Evolutionary conservation across 2,113 vertebrate genomes (phyloP).

Genomic region (Tricholaema leucomelas): DNA sequence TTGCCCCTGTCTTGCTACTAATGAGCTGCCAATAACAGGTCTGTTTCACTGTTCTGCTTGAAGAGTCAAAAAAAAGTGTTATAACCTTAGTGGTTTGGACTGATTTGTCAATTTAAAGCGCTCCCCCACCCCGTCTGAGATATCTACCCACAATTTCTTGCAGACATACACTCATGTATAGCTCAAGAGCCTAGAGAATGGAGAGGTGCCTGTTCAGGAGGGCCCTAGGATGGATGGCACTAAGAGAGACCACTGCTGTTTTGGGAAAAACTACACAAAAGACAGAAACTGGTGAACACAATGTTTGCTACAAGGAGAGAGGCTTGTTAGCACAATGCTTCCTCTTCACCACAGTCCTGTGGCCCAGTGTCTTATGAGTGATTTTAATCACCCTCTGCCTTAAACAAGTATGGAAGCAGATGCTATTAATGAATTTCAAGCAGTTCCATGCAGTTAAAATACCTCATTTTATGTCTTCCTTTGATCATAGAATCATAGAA

Average conservation of each 20-base stretch:
- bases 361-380: neutral
- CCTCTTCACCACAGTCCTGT: neutral
- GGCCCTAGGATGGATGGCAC: neutral
- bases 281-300: neutral
- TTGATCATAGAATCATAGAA: no score
- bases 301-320: neutral
- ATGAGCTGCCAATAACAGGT: conserved; percentile 78
- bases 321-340: neutral
- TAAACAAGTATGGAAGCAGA: neutral
- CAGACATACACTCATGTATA: neutral
- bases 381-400: neutral
- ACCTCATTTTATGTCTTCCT: neutral
- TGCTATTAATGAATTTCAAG: neutral
- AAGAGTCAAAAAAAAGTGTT: conserved; percentile 65
- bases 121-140: conserved; percentile 27
- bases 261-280: neutral
- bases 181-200: neutral
- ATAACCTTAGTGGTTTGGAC: conserved; percentile 77
- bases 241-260: neutral
- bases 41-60: conserved; percentile 76
- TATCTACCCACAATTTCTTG: conserved; percentile 65
- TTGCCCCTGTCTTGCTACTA: conserved; percentile 73
- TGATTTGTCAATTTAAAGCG: conserved; percentile 75
- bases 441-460: neutral
- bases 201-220: neutral